Evolutionary conservation across 2,797 vertebrate genomes (phyloP), one percentile per base, ranked within the genome.

Genomic region (Heliangelus exortis): DNA sequence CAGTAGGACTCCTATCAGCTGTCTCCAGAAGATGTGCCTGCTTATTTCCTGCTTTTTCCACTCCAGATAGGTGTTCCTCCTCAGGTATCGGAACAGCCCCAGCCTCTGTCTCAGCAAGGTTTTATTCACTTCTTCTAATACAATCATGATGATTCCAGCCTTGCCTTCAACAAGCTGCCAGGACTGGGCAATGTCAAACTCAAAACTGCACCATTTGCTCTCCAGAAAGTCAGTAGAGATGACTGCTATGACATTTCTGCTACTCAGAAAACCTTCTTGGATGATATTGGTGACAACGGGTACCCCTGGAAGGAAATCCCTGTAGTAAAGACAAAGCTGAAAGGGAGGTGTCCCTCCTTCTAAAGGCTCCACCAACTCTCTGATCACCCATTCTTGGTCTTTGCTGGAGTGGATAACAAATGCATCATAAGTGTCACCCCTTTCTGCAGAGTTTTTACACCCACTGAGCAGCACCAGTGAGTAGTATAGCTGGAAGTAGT

Each of bases 331-430:
- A 84, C 98, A 98, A 58, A 98, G 96, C 3, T 84, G 96, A 93
- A 98, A 98, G 10, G 88, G 94, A n/a, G 98, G 98, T 9, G 57
- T 91, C 28, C 98, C 97, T 51, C 89, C 96, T 95, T 98, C 98
- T 78, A 98, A 90, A 45, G 98, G 98, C 65, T 97, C 98, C 58
- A 98, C 97, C 84, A 98, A 84, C 68, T 98, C 97, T 57, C 97
- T 96, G 15, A 91, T 97, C 69, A 98, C 98, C 98, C 98, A 98
- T 28, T 97, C 96, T 59, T 98, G 98, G 87, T 98, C 98, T 62
- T 97, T 96, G 88, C 97, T 98, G 18, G 98, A 98, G 95, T 98
- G 98, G 90, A 98, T 98, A 17, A 98, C 98, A 94, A 98, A 98
- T 1, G 98, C 98, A 25, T 98, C 98, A 6, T 98, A 98, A 31